These are phyloP conservation scores for Cydia pomonella DNA, from an alignment of 1,140 invertebrate species.

Conservation along the genomic window DNA sequence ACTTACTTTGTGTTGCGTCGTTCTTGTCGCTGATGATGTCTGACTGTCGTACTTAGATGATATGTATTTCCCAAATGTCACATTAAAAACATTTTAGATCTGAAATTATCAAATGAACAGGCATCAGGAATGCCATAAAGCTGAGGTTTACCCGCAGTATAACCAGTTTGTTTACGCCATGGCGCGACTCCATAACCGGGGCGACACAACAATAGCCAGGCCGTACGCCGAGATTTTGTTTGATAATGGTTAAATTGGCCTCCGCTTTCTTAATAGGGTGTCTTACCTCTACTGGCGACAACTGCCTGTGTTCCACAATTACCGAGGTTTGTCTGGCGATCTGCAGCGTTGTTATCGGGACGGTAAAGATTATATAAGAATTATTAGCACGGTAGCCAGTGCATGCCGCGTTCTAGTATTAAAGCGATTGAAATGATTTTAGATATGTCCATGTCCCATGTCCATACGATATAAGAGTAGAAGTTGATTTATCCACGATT, in stretches of 20 bases:
- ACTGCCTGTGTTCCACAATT: slow-evolving; percentile 34
- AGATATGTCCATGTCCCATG: too few species aligned
- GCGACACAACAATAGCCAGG: slow-evolving; percentile 63
- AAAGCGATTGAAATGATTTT: neutral
- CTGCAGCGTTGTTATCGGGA: slow-evolving; percentile 22
- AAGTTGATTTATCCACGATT: too few species aligned
- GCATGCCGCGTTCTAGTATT: neutral
- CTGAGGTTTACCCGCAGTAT: slow-evolving; percentile 44
- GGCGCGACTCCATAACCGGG: slow-evolving; percentile 44
- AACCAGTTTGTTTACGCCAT: slow-evolving; percentile 51
- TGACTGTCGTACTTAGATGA: neutral
- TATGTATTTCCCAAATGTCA: neutral
- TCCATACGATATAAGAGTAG: too few species aligned
- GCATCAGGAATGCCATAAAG: slow-evolving; percentile 59
- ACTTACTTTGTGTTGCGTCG: too few species aligned
- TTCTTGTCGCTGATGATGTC: neutral
- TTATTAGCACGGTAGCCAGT: slow-evolving; percentile 4
- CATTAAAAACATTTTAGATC: slow-evolving; percentile 28
- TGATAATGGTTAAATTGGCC: slow-evolving; percentile 66
- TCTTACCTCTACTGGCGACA: slow-evolving; percentile 47
- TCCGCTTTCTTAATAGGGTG: slow-evolving; percentile 52
- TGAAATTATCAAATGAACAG: slow-evolving; percentile 33
- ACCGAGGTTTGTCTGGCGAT: slow-evolving; percentile 30
- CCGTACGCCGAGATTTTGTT: slow-evolving; percentile 53
- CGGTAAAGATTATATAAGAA: slow-evolving; percentile 3